Percentiles rank a stretch among this genome's conserved stretches.
These are phyloP conservation scores for Brachypterus glaber DNA, from an alignment of 2,888 invertebrate genomes.

Conservation along the genomic window DNA sequence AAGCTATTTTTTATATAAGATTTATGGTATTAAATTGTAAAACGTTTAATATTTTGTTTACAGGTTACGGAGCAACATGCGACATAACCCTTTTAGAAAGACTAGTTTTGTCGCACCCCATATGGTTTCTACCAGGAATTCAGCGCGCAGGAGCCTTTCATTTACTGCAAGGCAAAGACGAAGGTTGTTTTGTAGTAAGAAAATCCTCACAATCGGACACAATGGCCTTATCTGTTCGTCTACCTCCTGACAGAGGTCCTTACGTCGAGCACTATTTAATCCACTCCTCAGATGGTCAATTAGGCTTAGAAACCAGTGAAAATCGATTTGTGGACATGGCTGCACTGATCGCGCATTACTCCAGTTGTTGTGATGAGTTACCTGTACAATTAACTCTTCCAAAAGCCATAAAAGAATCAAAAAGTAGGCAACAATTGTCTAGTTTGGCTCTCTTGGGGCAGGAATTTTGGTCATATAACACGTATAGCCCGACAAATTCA, in stretches of 20 bases:
- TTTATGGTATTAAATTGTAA: no score
- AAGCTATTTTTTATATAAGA: no score
- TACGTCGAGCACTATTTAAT: slow-evolving; percentile 96
- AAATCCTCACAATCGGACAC: slow-evolving; percentile 89
- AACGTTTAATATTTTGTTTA: no score
- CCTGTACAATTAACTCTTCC: slow-evolving; percentile 85
- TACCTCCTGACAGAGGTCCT: slow-evolving; percentile 77
- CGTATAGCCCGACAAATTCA: slow-evolving; percentile 40
- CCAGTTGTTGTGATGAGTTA: slow-evolving; percentile 87
- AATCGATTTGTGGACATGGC: slow-evolving; percentile 91
- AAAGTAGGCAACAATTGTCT: slow-evolving; percentile 81
- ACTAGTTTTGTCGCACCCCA: slow-evolving; percentile 82
- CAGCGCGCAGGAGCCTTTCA: slow-evolving; percentile 90
- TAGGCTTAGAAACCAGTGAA: slow-evolving; percentile 87
- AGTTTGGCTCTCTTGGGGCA: slow-evolving; percentile 85
- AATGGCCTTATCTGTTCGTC: slow-evolving; percentile 88
- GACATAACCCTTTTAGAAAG: slow-evolving; percentile 80
- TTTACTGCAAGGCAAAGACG: slow-evolving; percentile 84
- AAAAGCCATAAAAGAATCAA: slow-evolving; percentile 74
- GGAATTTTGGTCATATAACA: slow-evolving; percentile 63
- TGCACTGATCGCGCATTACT: slow-evolving; percentile 86
- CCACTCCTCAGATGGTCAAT: slow-evolving; percentile 68
- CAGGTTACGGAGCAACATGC: slow-evolving; percentile 65
- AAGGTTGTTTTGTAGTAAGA: slow-evolving; percentile 91
- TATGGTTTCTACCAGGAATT: slow-evolving; percentile 92